These are phyloP conservation scores for Cariama cristata DNA, from an alignment of 2,113 vertebrate species.

Conservation along the genomic window DNA sequence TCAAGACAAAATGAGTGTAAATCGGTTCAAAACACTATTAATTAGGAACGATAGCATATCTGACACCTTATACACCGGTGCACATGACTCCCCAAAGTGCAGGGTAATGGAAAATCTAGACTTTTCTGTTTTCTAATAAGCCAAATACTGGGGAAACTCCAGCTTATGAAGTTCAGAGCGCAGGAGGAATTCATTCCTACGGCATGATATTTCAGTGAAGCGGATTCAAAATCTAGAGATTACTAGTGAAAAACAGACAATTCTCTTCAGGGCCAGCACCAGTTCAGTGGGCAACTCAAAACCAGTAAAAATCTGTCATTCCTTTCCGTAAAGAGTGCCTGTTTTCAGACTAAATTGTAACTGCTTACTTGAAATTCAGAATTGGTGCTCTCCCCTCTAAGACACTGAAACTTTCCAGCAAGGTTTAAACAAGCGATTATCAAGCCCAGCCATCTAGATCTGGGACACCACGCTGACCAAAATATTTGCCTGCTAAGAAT, in stretches of 20 bases:
- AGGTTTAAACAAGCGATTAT: background rate
- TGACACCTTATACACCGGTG: background rate
- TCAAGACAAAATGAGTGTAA: background rate
- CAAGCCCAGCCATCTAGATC: conserved; percentile 2
- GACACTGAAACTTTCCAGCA: background rate
- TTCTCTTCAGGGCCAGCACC: background rate
- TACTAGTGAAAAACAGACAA: background rate
- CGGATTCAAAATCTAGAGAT: conserved; percentile 2
- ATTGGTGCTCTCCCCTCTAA: background rate
- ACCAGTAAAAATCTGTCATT: background rate
- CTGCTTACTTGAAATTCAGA: background rate
- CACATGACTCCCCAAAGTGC: conserved; percentile 8
- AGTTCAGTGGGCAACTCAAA: background rate
- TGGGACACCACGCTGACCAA: conserved; percentile 14
- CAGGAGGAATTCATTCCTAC: conserved; percentile 44
- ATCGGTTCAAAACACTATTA: conserved; percentile 6
- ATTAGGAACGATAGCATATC: background rate
- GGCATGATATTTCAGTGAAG: conserved; percentile 7
- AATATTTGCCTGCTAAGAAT: conserved; percentile 21
- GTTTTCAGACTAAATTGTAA: background rate
- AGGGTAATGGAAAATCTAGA: conserved; percentile 46
- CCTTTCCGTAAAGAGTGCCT: background rate
- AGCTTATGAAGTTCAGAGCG: conserved; percentile 33
- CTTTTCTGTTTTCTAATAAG: conserved; percentile 8
- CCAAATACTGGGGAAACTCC: conserved; percentile 43